phyloP scores from a whole-genome alignment of 2,113 vertebrate species.

The Thomomys bottae region DNA sequence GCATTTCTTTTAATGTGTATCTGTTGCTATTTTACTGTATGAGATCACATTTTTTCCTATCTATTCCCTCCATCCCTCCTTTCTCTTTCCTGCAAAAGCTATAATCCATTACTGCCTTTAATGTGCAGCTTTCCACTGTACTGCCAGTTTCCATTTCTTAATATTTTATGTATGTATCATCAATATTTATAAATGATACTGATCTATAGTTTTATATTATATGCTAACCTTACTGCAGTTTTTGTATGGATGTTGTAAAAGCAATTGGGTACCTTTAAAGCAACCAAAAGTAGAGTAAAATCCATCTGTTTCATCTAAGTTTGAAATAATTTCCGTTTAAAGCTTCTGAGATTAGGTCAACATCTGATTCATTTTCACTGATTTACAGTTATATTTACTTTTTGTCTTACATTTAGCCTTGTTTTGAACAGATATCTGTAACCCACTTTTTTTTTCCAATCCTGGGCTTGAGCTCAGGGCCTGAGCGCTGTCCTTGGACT shows the following conservation, averaged over 20 bases:
- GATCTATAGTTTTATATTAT: neutral
- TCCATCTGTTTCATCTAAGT: neutral
- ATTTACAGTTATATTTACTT: neutral
- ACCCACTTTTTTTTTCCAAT: no score
- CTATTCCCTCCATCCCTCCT: no score
- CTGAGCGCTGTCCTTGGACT: no score
- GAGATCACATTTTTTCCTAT: neutral
- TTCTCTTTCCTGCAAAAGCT: neutral
- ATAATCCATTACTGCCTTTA: neutral
- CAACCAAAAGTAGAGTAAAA: neutral
- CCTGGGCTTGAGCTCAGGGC: no score
- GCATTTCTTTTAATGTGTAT: neutral
- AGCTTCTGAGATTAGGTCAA: neutral
- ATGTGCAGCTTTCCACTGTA: neutral
- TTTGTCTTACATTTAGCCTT: neutral
- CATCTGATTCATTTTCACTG: neutral
- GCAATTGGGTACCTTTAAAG: neutral
- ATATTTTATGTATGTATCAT: constrained; percentile 48
- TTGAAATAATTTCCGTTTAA: neutral
- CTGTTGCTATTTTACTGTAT: neutral
- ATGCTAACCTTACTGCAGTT: neutral
- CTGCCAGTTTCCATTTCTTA: constrained; percentile 8
- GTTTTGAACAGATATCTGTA: neutral
- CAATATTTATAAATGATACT: constrained; percentile 25
- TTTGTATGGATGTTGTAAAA: constrained; percentile 10